A percentile compares a stretch with the other conserved stretches of the same genome.
phyloP scores from a whole-genome alignment of 1,140 invertebrate genomes.

The Drosophila bifasciata region DNA sequence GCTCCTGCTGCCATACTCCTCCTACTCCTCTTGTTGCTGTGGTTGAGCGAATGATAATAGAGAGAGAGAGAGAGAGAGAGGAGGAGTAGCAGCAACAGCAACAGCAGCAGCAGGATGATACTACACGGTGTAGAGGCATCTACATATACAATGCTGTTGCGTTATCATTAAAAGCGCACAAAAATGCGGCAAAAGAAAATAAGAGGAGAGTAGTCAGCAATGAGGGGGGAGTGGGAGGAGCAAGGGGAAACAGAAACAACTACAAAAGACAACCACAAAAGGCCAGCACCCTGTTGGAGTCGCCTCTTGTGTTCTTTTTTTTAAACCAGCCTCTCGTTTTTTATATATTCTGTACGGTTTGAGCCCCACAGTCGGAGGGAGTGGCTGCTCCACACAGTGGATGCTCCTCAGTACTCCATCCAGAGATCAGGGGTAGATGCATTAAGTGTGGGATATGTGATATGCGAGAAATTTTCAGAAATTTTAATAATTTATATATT shows the following conservation, averaged over 20 bases:
- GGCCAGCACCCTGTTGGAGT: conserved; percentile 66
- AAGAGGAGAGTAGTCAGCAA: conserved; percentile 59
- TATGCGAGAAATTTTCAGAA: too few relatives aligned
- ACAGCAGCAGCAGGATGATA: conserved; percentile 5
- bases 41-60: conserved; percentile 49
- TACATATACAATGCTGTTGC: conserved; percentile 64
- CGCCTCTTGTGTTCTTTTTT: conserved; percentile 53
- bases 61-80: too few relatives aligned
- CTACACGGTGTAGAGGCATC: conserved; percentile 18
- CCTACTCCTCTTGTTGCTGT: conserved; percentile 11
- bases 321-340: conserved; percentile 15
- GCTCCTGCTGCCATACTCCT: background rate
- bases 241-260: conserved; percentile 43
- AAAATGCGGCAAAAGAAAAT: conserved; percentile 77
- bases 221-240: conserved; percentile 17
- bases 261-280: conserved; percentile 75
- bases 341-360: too few relatives aligned
- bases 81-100: conserved; percentile 21
- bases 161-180: conserved; percentile 77
- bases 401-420: too few relatives aligned
- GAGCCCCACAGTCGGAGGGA: too few relatives aligned
- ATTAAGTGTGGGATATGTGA: too few relatives aligned
- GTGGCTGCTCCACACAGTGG: too few relatives aligned
- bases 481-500: too few relatives aligned
- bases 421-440: too few relatives aligned